Evolutionary conservation across 2,888 invertebrate genomes (phyloP).

Genomic region (Dasypolia templi): DNA sequence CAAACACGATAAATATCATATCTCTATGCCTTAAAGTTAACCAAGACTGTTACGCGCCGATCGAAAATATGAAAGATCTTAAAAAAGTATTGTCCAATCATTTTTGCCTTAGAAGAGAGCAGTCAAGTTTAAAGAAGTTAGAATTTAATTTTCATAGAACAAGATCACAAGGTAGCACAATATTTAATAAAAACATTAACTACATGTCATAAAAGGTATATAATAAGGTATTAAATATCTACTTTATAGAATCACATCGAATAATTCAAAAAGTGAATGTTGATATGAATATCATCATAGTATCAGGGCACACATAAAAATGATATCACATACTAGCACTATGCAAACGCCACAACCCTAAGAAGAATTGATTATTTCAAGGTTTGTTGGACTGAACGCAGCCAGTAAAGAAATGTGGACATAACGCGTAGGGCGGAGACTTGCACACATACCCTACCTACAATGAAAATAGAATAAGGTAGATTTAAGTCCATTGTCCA

Average conservation of each 20-base stretch:
- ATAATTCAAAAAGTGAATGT: constrained; percentile 69
- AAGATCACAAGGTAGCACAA: constrained; percentile 82
- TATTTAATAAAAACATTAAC: constrained; percentile 71
- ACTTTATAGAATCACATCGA: constrained; percentile 74
- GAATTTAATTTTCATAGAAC: constrained; percentile 71
- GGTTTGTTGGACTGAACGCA: constrained; percentile 22
- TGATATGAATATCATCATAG: constrained; percentile 58
- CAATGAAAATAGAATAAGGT: constrained; percentile 16
- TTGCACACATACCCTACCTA: constrained; percentile 6
- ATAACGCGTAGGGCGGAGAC: background rate
- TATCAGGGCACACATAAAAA: constrained; percentile 67
- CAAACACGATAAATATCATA: constrained; percentile 69
- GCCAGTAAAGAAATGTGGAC: constrained; percentile 10
- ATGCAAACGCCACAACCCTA: constrained; percentile 84
- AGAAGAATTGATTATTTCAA: constrained; percentile 66
- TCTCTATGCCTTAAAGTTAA: constrained; percentile 69
- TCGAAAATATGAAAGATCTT: constrained; percentile 74
- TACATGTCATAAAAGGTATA: constrained; percentile 67
- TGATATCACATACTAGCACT: constrained; percentile 73
- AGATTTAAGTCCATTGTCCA: background rate
- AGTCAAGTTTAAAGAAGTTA: constrained; percentile 75
- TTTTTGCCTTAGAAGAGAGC: constrained; percentile 77
- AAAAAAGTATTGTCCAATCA: constrained; percentile 83
- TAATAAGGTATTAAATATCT: constrained; percentile 64
- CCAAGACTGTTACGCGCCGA: constrained; percentile 66